Base-by-base conservation (phyloP, 2,888 invertebrate genomes). In the Tricholauxania praeusta region DNA sequence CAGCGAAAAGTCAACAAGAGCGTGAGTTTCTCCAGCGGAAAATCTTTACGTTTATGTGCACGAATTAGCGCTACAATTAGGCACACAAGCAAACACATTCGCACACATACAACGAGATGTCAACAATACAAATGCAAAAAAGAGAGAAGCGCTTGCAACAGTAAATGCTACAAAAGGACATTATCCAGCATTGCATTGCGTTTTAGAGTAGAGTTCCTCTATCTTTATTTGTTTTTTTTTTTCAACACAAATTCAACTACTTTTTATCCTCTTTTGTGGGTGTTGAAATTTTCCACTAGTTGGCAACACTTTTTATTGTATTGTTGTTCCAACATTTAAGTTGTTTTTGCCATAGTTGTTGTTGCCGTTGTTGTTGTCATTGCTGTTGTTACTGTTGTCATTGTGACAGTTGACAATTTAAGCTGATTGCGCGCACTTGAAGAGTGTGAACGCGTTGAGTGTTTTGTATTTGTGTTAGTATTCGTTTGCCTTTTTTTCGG, bases 401-500 rank as follows among this genome's bases (percentile, higher is more conserved):
- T 65, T 77, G 71, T 73, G 76, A 74, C 74, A 71, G 75, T 76
- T 76, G 74, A 78, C 76, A 78, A 74, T 75, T 75, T 78, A 78
- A 78, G 77, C 78, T 76, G 74, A 77, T 75, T 74, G 73, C 73
- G 72, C 72, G 68, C 72, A 55, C 73, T 70, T 71, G 74, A 17
- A 17, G 10, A 64, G 64, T 17, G 64, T 14, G 49, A 48, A 49
- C 64, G 49, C 48, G 49, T 64, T 22, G 47, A 48, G 6, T 19
- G 49, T 64, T 19, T 49, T 17, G 49, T 49, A 19, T 49, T 19
- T 49, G 64, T 62, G 47, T 28, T 28, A 39, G 39, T 14, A 17
- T 39, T 39, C 10, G 39, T 39, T 39, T 7, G 39, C 39, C 10
- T 39, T 39, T 39, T 39, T 39, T 10, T 10, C 10, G 3, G 28